A percentile compares a stretch with the other conserved stretches of the same genome.
Evolutionary conservation across 2,888 invertebrate genomes (phyloP).

Genomic region (Aphelenchoides bicaudatus): DNA sequence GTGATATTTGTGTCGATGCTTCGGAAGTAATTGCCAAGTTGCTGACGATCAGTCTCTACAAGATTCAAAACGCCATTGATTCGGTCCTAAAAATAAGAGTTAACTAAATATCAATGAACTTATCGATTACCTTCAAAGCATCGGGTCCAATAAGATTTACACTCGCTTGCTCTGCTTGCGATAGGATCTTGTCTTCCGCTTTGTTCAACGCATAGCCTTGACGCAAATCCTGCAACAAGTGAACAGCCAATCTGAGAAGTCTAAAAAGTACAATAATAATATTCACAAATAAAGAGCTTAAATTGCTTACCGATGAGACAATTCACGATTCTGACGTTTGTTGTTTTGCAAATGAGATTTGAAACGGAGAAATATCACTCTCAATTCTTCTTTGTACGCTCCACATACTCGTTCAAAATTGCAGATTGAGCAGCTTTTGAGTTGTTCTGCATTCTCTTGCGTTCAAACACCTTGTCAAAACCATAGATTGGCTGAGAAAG

Average conservation of each 20-base stretch:
- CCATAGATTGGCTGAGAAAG: constrained; percentile 92
- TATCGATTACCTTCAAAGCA: constrained; percentile 16
- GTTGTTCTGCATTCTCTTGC: constrained; percentile 61
- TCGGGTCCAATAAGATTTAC: constrained; percentile 16
- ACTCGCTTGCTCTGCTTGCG: constrained; percentile 14
- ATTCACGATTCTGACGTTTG: constrained; percentile 9
- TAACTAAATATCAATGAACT: neutral
- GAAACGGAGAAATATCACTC: too few relatives aligned
- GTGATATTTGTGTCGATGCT: constrained; percentile 7
- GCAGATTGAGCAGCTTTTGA: neutral
- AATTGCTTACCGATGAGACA: constrained; percentile 17
- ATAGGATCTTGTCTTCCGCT: neutral
- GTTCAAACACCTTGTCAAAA: constrained; percentile 71
- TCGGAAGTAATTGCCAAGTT: constrained; percentile 14
- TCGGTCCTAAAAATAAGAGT: constrained; percentile 9
- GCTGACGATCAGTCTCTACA: constrained; percentile 4
- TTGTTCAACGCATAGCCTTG: constrained; percentile 17
- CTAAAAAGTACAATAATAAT: too few relatives aligned
- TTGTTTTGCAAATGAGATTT: neutral
- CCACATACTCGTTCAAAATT: constrained; percentile 14
- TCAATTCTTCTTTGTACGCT: constrained; percentile 3
- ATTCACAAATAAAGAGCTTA: neutral
- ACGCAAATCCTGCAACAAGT: constrained; percentile 3
- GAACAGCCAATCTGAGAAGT: neutral
- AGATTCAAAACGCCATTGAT: constrained; percentile 17